Evolutionary conservation across 2,113 vertebrate species (phyloP).

Genomic region (Connochaetes taurinus): DNA sequence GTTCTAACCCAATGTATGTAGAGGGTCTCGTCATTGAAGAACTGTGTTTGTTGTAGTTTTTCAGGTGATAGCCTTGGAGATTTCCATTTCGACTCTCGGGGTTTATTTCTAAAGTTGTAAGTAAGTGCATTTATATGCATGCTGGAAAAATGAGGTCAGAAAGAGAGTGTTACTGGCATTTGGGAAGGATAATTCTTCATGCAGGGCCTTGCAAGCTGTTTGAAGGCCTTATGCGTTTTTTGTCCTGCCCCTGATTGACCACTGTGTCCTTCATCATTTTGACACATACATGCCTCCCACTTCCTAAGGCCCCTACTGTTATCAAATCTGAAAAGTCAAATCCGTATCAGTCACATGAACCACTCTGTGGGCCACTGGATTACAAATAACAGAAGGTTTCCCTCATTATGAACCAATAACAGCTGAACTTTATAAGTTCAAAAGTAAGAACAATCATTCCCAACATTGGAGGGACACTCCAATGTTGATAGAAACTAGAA

Average conservation of each 20-base stretch:
- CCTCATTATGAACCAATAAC: neutral
- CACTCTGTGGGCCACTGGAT: neutral
- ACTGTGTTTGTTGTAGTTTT: neutral
- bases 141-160: neutral
- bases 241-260: neutral
- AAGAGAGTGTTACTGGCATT: neutral
- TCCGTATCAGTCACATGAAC: neutral
- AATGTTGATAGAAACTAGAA: neutral
- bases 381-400: neutral
- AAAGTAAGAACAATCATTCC: neutral
- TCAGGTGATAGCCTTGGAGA: neutral
- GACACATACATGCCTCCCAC: neutral
- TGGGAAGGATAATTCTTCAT: neutral
- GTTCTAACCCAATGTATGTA: neutral
- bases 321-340: neutral
- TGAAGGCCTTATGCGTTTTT: neutral
- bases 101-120: neutral
- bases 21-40: neutral
- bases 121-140: neutral
- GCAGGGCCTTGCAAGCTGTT: neutral
- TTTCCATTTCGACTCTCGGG: neutral
- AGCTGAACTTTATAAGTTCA: neutral
- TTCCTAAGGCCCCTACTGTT: neutral
- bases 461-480: no score
- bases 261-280: neutral